These are phyloP conservation scores for Sebastolobus alascanus DNA, from an alignment of 2,797 vertebrate species.

Conservation along the genomic window DNA sequence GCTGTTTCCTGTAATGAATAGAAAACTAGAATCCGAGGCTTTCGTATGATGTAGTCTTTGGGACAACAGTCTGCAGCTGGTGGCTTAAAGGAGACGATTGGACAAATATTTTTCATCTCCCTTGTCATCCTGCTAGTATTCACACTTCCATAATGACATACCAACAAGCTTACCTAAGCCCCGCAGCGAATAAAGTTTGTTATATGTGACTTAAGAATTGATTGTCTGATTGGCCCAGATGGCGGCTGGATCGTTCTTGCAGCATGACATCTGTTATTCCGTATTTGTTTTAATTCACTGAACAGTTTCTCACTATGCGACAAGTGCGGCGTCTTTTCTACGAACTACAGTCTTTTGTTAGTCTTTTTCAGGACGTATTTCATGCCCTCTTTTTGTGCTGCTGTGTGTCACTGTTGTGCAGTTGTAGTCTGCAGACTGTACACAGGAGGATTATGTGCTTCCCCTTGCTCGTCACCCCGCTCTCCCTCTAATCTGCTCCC, in stretches of 20 bases:
- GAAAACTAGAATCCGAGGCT: constrained; percentile 37
- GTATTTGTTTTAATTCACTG: constrained; percentile 29
- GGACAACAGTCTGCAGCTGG: constrained; percentile 40
- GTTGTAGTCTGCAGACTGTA: constrained; percentile 65
- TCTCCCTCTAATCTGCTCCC: constrained; percentile 70
- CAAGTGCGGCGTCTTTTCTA: constrained; percentile 11
- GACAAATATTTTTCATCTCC: constrained; percentile 34
- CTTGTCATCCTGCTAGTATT: constrained; percentile 26
- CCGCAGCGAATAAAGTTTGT: constrained; percentile 33
- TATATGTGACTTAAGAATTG: constrained; percentile 24
- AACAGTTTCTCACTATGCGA: constrained; percentile 14
- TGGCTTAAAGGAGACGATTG: constrained; percentile 46
- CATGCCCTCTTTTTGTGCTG: constrained; percentile 51
- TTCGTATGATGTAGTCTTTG: constrained; percentile 34
- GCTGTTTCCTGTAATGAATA: constrained; percentile 31
- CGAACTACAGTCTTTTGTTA: constrained; percentile 39
- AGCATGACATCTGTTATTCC: constrained; percentile 19
- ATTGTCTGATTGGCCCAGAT: constrained; percentile 42
- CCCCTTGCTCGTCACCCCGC: constrained; percentile 64
- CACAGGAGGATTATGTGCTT: constrained; percentile 75
- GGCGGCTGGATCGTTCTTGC: constrained; percentile 19
- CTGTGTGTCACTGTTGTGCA: constrained; percentile 62
- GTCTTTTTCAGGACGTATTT: constrained; percentile 32
- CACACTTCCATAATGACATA: constrained; percentile 35
- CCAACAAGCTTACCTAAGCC: constrained; percentile 29